Evolutionary conservation across 1,140 invertebrate genomes (phyloP), one percentile per base, ranked within the genome.

Genomic region (Trachelipus rathkii): DNA sequence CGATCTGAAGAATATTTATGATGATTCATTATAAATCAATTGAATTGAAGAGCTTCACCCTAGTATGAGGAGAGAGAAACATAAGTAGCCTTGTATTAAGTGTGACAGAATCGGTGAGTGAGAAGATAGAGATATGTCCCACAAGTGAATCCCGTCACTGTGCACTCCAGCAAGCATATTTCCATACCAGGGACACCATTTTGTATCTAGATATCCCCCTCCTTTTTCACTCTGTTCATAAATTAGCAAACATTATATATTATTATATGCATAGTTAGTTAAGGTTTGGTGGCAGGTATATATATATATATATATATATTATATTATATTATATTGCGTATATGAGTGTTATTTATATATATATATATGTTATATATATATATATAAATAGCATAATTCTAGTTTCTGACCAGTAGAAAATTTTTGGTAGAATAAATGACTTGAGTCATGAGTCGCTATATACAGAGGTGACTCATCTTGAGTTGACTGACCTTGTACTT

Each of bases 161-260:
- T 70, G 68, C 3, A 21, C 6, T 3, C 68, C 68, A 4, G 68
- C 68, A 13, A 70, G 10, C 11, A 70, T 11, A 10, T 70, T 70
- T 11, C 15, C 68, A 11, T 70, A 70, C 68, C 68, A 70, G 11
- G 68, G 68, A 70, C 19, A 70, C 68, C 68, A 70, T 33, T 70
- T 21, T 11, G 68, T 33, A 70, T 70, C 68, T 21, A 70, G 19
- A 21, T 70, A 70, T 21, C 68, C 68, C 3, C 50, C 50, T 60
- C 50, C 50, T 60, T 1, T 60, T 60, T 60, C 50, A 3, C 50
- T 2, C 50, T 60, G 8, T 60, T 15, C 46, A 50, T 15, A 15
- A 50, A 9, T 15, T 10, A 10, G 9, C 15, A 50, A 50, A 50
- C 9, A 50, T 50, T 50, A 10, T 50, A 50, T 50, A 50, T 50